phyloP scores from a whole-genome alignment of 2,888 invertebrate genomes.

The Archips xylosteana region DNA sequence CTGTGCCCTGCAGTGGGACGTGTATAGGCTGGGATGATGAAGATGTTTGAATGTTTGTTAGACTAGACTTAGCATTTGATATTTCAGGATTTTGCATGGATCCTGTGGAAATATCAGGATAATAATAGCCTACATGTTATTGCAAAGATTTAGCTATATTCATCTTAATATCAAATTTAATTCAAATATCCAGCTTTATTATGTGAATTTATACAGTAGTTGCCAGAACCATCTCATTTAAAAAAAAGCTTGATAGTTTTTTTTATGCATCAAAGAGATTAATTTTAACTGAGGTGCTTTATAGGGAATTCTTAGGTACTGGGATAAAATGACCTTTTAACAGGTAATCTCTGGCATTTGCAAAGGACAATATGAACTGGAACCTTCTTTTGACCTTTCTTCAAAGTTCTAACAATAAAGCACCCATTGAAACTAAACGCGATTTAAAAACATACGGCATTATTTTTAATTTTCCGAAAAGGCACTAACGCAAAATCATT shows the following conservation, averaged over 20 bases:
- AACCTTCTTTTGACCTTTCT: slow-evolving; percentile 39
- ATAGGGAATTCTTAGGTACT: background rate
- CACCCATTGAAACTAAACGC: background rate
- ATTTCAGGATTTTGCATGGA: too few species aligned
- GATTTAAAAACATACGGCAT: background rate
- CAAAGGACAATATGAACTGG: slow-evolving; percentile 11
- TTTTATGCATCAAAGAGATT: background rate
- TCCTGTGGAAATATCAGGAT: too few species aligned
- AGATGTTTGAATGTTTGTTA: too few species aligned
- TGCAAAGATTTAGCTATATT: too few species aligned
- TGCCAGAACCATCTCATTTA: background rate
- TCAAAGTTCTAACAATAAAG: slow-evolving; percentile 5
- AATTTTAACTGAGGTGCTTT: background rate
- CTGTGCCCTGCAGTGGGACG: too few species aligned
- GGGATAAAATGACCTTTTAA: slow-evolving; percentile 31
- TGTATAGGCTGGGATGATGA: too few species aligned
- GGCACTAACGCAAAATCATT: slow-evolving; percentile 16
- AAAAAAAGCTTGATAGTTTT: background rate
- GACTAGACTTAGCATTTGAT: too few species aligned
- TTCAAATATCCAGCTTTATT: too few species aligned
- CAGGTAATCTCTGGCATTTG: slow-evolving; percentile 30
- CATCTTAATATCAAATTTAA: too few species aligned
- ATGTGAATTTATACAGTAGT: background rate
- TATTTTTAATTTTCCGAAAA: background rate
- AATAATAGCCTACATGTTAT: too few species aligned